Percentiles rank a stretch among this genome's conserved stretches.
phyloP scores from a whole-genome alignment of 2,888 invertebrate species.

The Epistrophe eligans region DNA sequence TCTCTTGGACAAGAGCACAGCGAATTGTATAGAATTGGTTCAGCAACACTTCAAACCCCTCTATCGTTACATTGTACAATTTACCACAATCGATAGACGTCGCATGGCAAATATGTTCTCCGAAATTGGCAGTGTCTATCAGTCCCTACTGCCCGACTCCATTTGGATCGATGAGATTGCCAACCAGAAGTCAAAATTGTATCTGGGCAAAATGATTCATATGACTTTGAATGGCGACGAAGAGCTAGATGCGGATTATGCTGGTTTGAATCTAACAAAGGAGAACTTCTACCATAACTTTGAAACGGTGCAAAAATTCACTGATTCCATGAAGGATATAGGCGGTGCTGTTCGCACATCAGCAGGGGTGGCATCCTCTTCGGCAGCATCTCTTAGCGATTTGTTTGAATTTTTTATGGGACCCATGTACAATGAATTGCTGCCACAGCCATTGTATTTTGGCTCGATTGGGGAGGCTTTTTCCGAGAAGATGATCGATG shows the following conservation, averaged over 20 bases:
- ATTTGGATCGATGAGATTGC: slow-evolving; percentile 83
- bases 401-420: slow-evolving; percentile 78
- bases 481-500: slow-evolving; percentile 80
- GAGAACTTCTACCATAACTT: slow-evolving; percentile 82
- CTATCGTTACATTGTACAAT: slow-evolving; percentile 80
- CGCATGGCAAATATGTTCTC: slow-evolving; percentile 81
- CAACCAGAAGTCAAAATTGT: slow-evolving; percentile 80
- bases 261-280: slow-evolving; percentile 78
- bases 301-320: slow-evolving; percentile 80
- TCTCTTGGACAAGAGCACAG: slow-evolving; percentile 80
- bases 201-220: slow-evolving; percentile 80
- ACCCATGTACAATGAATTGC: slow-evolving; percentile 77
- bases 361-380: slow-evolving; percentile 44
- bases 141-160: slow-evolving; percentile 78
- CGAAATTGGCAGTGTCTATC: slow-evolving; percentile 80
- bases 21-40: slow-evolving; percentile 79
- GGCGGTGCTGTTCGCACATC: not conserved
- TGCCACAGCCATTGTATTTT: slow-evolving; percentile 80
- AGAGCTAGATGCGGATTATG: slow-evolving; percentile 79
- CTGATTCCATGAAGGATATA: slow-evolving; percentile 28
- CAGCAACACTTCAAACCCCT: slow-evolving; percentile 79
- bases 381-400: slow-evolving; percentile 74
- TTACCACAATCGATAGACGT: slow-evolving; percentile 78
- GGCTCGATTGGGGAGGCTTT: slow-evolving; percentile 80
- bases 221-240: slow-evolving; percentile 80